Percentiles rank a stretch among this genome's conserved stretches.
Evolutionary conservation across 2,113 vertebrate species (phyloP).

Genomic region (Paratilapia polleni): DNA sequence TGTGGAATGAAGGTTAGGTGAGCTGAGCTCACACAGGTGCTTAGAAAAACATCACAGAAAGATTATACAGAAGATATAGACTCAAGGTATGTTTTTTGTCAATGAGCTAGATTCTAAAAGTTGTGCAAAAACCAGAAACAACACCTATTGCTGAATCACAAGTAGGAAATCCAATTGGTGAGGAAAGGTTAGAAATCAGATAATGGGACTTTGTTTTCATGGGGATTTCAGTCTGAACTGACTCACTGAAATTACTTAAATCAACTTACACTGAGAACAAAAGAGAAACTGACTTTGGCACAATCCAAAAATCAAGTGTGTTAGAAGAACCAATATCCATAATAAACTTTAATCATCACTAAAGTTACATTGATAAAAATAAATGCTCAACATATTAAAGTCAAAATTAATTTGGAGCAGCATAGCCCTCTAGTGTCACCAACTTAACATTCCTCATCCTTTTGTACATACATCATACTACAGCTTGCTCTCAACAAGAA

Average conservation of each 20-base stretch:
- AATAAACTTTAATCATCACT: background rate
- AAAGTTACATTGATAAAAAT: too few species aligned
- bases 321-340: too few species aligned
- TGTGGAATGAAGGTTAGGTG: conserved; percentile 20
- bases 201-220: background rate
- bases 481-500: background rate
- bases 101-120: background rate
- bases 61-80: too few species aligned
- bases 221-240: background rate
- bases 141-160: too few species aligned
- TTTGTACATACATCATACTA: background rate
- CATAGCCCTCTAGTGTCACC: too few species aligned
- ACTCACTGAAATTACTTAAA: background rate
- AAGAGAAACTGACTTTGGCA: background rate
- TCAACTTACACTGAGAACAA: background rate
- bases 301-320: background rate
- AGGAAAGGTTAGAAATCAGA: background rate
- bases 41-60: background rate
- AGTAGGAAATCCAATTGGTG: background rate
- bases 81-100: background rate
- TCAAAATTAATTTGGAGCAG: background rate
- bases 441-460: background rate
- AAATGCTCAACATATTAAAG: background rate
- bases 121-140: background rate
- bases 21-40: background rate